phyloP scores from a whole-genome alignment of 2,797 vertebrate species.

The Sphaeramia orbicularis region DNA sequence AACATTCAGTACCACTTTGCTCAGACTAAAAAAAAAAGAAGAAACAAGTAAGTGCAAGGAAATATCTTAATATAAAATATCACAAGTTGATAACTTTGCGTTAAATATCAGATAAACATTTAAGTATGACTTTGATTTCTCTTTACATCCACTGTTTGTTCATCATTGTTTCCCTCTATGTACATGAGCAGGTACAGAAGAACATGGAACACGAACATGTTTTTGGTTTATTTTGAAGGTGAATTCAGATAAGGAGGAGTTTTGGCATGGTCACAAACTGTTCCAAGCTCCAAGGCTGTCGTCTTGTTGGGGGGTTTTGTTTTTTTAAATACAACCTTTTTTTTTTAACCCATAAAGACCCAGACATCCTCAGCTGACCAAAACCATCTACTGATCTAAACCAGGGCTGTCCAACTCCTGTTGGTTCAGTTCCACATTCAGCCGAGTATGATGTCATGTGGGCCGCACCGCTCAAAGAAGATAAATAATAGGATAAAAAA shows the following conservation, averaged over 20 bases:
- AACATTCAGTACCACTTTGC: constrained; percentile 89
- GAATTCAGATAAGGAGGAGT: constrained; percentile 58
- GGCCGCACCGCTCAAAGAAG: no score
- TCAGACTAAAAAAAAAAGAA: constrained; percentile 78
- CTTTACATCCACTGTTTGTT: constrained; percentile 82
- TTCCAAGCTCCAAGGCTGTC: constrained; percentile 27
- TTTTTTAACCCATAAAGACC: no score
- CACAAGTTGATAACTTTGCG: constrained; percentile 85
- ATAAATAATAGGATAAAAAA: no score
- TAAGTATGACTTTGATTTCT: constrained; percentile 85
- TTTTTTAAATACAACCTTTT: constrained; percentile 2
- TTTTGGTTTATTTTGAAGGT: constrained; percentile 84
- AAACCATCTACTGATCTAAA: no score
- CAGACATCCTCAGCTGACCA: no score
- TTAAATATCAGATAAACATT: constrained; percentile 95
- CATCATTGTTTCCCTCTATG: constrained; percentile 81
- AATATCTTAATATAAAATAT: constrained; percentile 91
- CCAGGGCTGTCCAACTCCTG: no score
- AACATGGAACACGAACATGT: constrained; percentile 85
- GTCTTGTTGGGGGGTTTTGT: no score
- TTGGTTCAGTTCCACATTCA: no score
- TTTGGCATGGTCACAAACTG: constrained; percentile 66
- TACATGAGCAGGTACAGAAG: constrained; percentile 88
- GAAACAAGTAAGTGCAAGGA: constrained; percentile 91
- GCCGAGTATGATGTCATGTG: no score